phyloP scores from a whole-genome alignment of 2,113 vertebrate species.

The Bombycilla garrulus region DNA sequence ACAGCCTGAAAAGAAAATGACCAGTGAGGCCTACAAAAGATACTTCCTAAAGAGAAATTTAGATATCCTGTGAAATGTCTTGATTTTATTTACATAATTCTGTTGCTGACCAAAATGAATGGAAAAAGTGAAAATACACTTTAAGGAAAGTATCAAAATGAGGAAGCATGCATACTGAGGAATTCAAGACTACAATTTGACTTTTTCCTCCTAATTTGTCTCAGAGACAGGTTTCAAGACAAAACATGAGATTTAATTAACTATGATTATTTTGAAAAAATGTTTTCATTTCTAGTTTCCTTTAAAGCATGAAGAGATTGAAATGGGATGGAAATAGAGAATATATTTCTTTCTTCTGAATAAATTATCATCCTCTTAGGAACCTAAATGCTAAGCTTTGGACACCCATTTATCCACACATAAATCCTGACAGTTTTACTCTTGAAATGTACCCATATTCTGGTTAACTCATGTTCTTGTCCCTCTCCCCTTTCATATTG shows the following conservation, averaged over 20 bases:
- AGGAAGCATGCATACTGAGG: background rate
- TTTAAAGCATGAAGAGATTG: background rate
- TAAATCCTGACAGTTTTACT: background rate
- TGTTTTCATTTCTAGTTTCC: background rate
- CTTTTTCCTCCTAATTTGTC: background rate
- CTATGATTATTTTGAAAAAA: background rate
- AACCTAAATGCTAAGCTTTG: background rate
- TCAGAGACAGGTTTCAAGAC: background rate
- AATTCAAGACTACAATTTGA: background rate
- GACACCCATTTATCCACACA: background rate
- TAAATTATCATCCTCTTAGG: background rate
- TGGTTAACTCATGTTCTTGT: background rate
- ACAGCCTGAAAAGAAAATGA: background rate
- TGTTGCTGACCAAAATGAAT: background rate
- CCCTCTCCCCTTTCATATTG: background rate
- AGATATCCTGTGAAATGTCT: background rate
- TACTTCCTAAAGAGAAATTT: background rate
- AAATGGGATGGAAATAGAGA: background rate
- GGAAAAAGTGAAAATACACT: background rate
- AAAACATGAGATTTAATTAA: background rate
- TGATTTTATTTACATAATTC: conserved; percentile 24
- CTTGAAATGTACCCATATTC: background rate
- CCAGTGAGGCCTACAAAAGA: background rate
- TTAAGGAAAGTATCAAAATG: background rate
- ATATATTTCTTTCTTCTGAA: background rate